These are phyloP conservation scores for Triplophysa siluroides DNA, from an alignment of 2,113 vertebrate species.

Conservation along the genomic window DNA sequence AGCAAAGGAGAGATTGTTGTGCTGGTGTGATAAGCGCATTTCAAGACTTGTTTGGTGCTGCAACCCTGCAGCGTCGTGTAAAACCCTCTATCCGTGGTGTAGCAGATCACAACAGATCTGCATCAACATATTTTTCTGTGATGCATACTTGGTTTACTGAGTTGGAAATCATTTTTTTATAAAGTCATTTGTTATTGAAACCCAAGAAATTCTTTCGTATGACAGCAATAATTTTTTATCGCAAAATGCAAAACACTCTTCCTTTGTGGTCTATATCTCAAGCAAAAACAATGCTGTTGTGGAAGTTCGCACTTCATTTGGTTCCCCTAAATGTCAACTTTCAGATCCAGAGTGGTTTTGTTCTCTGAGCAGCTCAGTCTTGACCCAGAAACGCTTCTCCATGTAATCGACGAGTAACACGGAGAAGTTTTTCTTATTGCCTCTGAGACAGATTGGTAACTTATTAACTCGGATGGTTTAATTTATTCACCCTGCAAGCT, in stretches of 20 bases:
- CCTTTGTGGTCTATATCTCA: slow-evolving; percentile 11
- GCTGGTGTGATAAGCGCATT: background rate
- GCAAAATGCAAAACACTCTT: background rate
- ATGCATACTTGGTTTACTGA: background rate
- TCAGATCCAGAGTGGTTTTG: background rate
- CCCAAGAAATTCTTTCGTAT: background rate
- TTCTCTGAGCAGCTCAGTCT: background rate
- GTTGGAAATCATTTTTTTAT: background rate
- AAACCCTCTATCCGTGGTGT: background rate
- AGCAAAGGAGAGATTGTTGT: slow-evolving; percentile 17
- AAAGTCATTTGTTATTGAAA: background rate
- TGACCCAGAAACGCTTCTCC: slow-evolving; percentile 27
- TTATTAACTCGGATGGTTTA: slow-evolving; percentile 27
- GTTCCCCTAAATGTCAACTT: slow-evolving; percentile 19
- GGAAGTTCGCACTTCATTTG: slow-evolving; percentile 36
- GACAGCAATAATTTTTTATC: background rate
- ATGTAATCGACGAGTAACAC: slow-evolving; percentile 29
- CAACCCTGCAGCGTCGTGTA: background rate
- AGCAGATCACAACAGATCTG: background rate
- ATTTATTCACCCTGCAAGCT: background rate
- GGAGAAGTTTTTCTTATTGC: slow-evolving; percentile 6
- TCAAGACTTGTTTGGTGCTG: background rate
- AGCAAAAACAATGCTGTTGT: background rate
- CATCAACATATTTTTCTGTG: background rate
- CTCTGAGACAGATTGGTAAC: slow-evolving; percentile 31